Conservation (phyloP, 1,140 invertebrate species). For the Coptotermes formosanus region DNA sequence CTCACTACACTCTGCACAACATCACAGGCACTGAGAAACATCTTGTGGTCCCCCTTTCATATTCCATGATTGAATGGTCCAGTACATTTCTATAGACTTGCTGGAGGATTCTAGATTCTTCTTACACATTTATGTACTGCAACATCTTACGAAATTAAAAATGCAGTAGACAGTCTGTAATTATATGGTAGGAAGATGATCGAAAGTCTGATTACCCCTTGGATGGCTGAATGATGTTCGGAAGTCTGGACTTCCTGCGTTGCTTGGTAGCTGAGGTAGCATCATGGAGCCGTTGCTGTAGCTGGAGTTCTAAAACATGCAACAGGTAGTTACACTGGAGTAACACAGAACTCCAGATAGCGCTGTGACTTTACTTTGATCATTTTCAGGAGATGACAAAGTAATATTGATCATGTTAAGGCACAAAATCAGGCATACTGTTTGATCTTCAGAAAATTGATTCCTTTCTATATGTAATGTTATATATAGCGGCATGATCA, state of each 20-base stretch:
- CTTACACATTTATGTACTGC: neutral
- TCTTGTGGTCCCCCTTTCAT: neutral
- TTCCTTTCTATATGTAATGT: too few species aligned
- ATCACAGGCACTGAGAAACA: neutral
- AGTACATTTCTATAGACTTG: neutral
- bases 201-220: conserved; percentile 23
- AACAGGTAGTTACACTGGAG: neutral
- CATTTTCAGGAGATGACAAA: too few species aligned
- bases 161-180: neutral
- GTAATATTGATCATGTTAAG: too few species aligned
- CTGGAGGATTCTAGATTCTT: neutral
- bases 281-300: conserved; percentile 29
- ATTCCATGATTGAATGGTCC: neutral
- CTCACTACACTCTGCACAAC: neutral
- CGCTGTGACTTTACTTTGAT: too few species aligned
- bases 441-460: too few species aligned
- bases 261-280: conserved; percentile 29
- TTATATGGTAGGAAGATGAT: conserved; percentile 30
- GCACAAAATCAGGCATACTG: too few species aligned
- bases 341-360: too few species aligned
- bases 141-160: neutral
- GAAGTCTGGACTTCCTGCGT: conserved; percentile 24
- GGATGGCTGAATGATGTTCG: conserved; percentile 6
- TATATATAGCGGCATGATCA: too few species aligned
- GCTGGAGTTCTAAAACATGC: conserved; percentile 22